Percentiles rank a stretch among this genome's conserved stretches.
Conservation (phyloP, 2,113 vertebrate genomes). For the Leuciscus idus region DNA sequence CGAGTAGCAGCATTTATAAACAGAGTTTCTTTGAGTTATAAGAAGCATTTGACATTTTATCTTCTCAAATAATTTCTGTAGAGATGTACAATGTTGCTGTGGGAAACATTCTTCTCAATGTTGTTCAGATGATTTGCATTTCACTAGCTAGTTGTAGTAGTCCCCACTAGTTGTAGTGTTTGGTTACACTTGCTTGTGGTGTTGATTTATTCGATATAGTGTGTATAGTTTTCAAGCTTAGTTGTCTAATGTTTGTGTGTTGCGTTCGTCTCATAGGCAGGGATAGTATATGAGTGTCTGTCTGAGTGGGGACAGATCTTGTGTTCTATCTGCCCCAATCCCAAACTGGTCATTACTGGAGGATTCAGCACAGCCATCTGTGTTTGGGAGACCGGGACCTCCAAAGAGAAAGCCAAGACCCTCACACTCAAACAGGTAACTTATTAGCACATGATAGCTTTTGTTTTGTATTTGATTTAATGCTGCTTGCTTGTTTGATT, state of each 20-base stretch:
- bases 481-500: background rate
- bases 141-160: background rate
- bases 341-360: conserved; percentile 91
- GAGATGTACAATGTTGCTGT: background rate
- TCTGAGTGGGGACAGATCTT: conserved; percentile 97
- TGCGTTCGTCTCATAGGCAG: conserved; percentile 72
- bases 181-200: background rate
- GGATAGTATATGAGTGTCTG: conserved; percentile 95
- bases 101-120: background rate
- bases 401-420: conserved; percentile 92
- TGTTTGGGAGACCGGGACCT: conserved; percentile 93
- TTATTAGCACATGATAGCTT: background rate
- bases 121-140: background rate
- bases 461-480: background rate
- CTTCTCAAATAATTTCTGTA: background rate
- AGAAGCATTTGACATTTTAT: background rate
- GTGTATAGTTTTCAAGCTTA: background rate
- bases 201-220: background rate
- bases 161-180: background rate
- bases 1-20: too few relatives aligned
- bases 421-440: conserved; percentile 93
- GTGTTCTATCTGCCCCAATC: conserved; percentile 94
- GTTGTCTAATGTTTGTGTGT: background rate
- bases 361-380: conserved; percentile 94
- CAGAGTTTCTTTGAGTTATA: too few relatives aligned